phyloP scores from a whole-genome alignment of 30 jellyfish, hydroid and myxozoan genomes.

The Aurelia sp. region DNA sequence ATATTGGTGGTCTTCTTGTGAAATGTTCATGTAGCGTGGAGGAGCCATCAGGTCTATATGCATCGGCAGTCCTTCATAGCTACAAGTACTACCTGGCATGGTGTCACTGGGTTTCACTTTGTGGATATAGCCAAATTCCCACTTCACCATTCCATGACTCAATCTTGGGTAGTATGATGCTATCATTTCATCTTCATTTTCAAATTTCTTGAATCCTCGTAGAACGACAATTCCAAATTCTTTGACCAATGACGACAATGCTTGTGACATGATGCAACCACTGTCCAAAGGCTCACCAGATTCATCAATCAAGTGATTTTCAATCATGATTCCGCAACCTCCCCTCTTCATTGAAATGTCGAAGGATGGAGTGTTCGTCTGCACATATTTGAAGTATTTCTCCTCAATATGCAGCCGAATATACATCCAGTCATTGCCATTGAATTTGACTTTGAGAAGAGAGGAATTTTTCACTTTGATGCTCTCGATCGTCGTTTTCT shows the following conservation, averaged over 20 bases:
- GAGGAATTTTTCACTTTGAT: background rate
- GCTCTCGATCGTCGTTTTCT: background rate
- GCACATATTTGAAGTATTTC: background rate
- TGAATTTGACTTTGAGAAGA: slow-evolving; percentile 13
- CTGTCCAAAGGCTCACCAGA: background rate
- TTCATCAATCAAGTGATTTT: background rate
- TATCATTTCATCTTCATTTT: slow-evolving; percentile 9
- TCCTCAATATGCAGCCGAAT: slow-evolving; percentile 7
- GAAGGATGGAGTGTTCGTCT: background rate
- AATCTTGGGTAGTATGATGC: slow-evolving; percentile 13
- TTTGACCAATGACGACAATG: slow-evolving; percentile 29
- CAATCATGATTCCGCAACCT: slow-evolving; percentile 44
- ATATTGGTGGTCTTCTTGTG: slow-evolving; percentile 48
- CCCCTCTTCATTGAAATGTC: slow-evolving; percentile 17
- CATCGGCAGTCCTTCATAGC: slow-evolving; percentile 59
- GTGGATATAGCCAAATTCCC: slow-evolving; percentile 60
- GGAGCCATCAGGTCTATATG: slow-evolving; percentile 59
- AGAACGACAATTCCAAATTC: slow-evolving; percentile 61
- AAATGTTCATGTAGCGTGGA: slow-evolving; percentile 54
- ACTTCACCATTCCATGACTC: slow-evolving; percentile 34
- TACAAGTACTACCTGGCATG: slow-evolving; percentile 51
- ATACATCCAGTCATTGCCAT: slow-evolving; percentile 32
- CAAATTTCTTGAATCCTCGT: slow-evolving; percentile 52
- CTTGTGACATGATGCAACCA: background rate
- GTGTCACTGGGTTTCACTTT: slow-evolving; percentile 2